A percentile compares a stretch with the other conserved stretches of the same genome.
Conservation (phyloP, 1,140 invertebrate genomes). For the Latrodectus geometricus region DNA sequence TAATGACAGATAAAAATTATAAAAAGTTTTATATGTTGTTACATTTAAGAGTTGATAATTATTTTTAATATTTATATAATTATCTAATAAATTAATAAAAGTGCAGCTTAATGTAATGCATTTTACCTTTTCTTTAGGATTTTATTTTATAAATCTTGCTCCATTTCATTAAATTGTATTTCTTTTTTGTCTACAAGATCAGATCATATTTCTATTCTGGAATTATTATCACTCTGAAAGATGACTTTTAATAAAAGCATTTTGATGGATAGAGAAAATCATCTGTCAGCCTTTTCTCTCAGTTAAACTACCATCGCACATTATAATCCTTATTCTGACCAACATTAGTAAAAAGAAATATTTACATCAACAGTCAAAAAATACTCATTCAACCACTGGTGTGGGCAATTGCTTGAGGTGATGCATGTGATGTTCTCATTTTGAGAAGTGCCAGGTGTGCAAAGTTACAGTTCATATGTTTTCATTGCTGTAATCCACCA, state of each 20-base stretch:
- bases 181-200: too few species aligned
- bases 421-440: constrained; percentile 38
- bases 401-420: constrained; percentile 18
- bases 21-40: too few species aligned
- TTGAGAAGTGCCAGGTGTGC: constrained; percentile 46
- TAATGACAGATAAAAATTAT: too few species aligned
- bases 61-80: too few species aligned
- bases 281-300: constrained; percentile 4
- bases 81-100: too few species aligned
- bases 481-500: constrained; percentile 69
- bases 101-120: too few species aligned
- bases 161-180: too few species aligned
- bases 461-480: background rate
- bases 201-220: background rate
- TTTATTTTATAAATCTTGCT: too few species aligned
- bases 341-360: background rate
- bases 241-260: too few species aligned
- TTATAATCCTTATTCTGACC: background rate
- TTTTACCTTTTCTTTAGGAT: too few species aligned
- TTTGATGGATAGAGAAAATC: too few species aligned
- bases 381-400: constrained; percentile 38
- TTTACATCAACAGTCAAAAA: background rate
- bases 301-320: background rate
- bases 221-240: background rate
- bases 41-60: too few species aligned